Percentiles rank a stretch among this genome's conserved stretches.
phyloP scores from a whole-genome alignment of 2,797 vertebrate species.

The Syndactyla subalaris region DNA sequence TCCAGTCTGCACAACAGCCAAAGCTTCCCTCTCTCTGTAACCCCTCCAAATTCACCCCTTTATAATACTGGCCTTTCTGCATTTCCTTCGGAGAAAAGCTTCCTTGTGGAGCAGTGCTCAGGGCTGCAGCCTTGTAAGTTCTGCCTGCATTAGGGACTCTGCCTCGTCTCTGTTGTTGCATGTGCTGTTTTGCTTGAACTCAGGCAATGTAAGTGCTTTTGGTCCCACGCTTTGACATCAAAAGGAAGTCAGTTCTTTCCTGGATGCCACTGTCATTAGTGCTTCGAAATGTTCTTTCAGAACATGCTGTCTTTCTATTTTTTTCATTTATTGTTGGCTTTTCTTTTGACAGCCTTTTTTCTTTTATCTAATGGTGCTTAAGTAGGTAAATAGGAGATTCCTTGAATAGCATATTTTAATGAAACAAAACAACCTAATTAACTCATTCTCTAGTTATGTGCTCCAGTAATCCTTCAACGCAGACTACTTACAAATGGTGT shows the following conservation, averaged over 20 bases:
- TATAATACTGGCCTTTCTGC: not conserved
- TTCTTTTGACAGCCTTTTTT: not conserved
- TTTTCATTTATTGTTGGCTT: not conserved
- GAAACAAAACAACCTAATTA: conserved; percentile 23
- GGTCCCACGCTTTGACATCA: not conserved
- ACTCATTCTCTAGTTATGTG: not conserved
- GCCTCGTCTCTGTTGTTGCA: not conserved
- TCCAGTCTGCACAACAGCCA: not conserved
- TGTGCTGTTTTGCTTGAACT: not conserved
- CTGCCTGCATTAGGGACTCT: not conserved
- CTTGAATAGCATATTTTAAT: conserved; percentile 23
- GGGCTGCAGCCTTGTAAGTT: not conserved
- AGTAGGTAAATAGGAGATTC: not conserved
- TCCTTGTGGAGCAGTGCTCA: fast-evolving
- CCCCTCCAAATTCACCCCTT: not conserved
- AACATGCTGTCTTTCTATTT: not conserved
- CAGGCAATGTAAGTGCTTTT: not conserved
- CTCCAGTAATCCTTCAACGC: conserved; percentile 23
- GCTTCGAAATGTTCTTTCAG: not conserved
- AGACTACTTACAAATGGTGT: not conserved
- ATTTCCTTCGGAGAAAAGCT: not conserved
- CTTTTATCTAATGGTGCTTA: not conserved
- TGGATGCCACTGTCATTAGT: not conserved
- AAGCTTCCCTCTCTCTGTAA: not conserved
- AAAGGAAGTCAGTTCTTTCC: not conserved